Evolutionary conservation across 2,888 invertebrate genomes (phyloP).

Genomic region (Argyresthia albistria): DNA sequence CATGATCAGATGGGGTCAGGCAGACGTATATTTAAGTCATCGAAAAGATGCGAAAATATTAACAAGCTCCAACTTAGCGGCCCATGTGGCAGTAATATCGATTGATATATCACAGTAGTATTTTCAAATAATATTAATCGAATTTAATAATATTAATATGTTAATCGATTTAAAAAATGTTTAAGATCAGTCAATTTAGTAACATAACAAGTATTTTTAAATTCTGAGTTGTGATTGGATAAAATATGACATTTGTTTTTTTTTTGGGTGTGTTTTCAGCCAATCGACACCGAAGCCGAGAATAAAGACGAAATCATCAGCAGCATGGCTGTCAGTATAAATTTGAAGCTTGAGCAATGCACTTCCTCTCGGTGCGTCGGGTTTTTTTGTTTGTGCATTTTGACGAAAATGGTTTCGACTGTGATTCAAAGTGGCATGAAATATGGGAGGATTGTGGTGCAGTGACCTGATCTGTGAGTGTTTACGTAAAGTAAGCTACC

Average conservation of each 20-base stretch:
- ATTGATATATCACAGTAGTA: too few species aligned
- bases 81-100: too few species aligned
- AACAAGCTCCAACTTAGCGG: too few species aligned
- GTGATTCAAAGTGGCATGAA: constrained; percentile 62
- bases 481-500: constrained; percentile 41
- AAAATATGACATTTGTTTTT: constrained; percentile 27
- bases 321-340: constrained; percentile 98
- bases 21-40: too few species aligned
- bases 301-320: constrained; percentile 88
- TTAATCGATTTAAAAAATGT: too few species aligned
- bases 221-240: constrained; percentile 43
- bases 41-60: too few species aligned
- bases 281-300: constrained; percentile 78
- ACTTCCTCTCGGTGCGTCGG: constrained; percentile 84
- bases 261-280: constrained; percentile 47
- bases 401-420: constrained; percentile 69
- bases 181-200: constrained; percentile 30
- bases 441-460: constrained; percentile 71
- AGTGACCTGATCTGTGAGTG: constrained; percentile 54
- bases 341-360: constrained; percentile 91
- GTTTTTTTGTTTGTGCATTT: constrained; percentile 69
- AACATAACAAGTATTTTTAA: constrained; percentile 41
- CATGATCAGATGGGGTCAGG: too few species aligned
- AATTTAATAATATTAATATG: too few species aligned
- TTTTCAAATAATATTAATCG: too few species aligned